Evolutionary conservation across 2,113 vertebrate species (phyloP), one percentile per base, ranked within the genome.

Genomic region (Sardina pilchardus): DNA sequence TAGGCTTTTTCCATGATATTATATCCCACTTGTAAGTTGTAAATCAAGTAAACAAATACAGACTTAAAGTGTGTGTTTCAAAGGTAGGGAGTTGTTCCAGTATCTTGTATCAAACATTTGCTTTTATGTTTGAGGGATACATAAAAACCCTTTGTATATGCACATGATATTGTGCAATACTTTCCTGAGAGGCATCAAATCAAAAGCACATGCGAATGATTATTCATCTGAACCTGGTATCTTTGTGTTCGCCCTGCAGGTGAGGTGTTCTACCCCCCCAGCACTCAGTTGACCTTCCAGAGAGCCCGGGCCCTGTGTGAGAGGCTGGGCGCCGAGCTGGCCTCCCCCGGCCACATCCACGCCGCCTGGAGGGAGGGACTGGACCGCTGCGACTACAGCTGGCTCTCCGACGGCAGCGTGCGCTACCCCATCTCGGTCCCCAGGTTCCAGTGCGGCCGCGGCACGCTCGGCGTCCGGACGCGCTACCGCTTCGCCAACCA

Each of bases 391-490:
- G 96, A 98, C 93, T 97, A 97, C 3, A 95, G 97, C 83, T 99
- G 98, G 98, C 92, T 99, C 84, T 93, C 95, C 0, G 98, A 99
- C 0, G 96, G 97, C 88, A 99, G 98, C 0, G 98, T 95, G 56
- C 97, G 98, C 34, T 97, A 99, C 91, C 98, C 98, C 4, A 92
- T 98, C 90, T 96, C 96, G 8, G 87, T 98, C 81, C 96, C 98
- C 81, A 91, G 92, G 90, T 93, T 94, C 43, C 97, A 99, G 94
- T 99, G 98, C 84, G 98, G 98, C 44, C 96, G 97, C 71, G 97
- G 97, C 59, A 94, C 95, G 26, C 95, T 99, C 91, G 98, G 98
- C 71, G 97, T 99, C 83, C 96, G 97, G 90, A 99, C 97, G 59
- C 95, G 98, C 90, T 99, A 97, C 92, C 96, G 95, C 89, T 95